Percentiles rank a stretch among this genome's conserved stretches.
These are phyloP conservation scores for Escarpia spicata DNA, from an alignment of 2,888 invertebrate genomes.

Conservation along the genomic window DNA sequence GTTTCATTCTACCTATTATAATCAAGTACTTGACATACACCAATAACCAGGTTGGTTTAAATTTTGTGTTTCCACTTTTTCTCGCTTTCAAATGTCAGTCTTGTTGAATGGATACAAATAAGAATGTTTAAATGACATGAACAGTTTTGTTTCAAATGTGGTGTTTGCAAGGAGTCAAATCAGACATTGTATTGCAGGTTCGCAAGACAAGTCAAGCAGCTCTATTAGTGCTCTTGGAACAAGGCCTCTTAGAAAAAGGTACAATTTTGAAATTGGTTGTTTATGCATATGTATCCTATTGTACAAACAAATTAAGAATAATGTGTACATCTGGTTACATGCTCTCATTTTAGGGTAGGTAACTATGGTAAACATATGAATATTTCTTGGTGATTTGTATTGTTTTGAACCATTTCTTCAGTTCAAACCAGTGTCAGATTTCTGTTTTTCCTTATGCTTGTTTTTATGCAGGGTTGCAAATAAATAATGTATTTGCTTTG, in stretches of 20 bases:
- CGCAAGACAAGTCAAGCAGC: constrained; percentile 75
- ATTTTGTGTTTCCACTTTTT: not conserved
- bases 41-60: constrained; percentile 70
- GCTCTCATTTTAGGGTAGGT: too few species aligned
- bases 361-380: too few species aligned
- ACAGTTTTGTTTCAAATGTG: not conserved
- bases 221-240: constrained; percentile 74
- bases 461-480: too few species aligned
- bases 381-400: too few species aligned
- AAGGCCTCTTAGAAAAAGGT: constrained; percentile 66
- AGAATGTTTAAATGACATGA: not conserved
- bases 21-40: constrained; percentile 72
- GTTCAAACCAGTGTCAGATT: too few species aligned
- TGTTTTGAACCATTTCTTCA: too few species aligned
- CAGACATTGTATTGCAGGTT: constrained; percentile 67
- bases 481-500: too few species aligned
- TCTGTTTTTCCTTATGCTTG: too few species aligned
- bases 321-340: too few species aligned
- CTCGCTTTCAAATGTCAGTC: not conserved
- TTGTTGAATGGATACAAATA: not conserved
- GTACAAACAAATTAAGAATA: too few species aligned
- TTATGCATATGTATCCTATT: not conserved
- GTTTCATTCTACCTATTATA: constrained; percentile 74
- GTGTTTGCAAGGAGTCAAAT: not conserved
- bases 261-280: not conserved